These are phyloP conservation scores for Pachypanchax playfairii DNA, from an alignment of 2,113 vertebrate genomes.

Conservation along the genomic window DNA sequence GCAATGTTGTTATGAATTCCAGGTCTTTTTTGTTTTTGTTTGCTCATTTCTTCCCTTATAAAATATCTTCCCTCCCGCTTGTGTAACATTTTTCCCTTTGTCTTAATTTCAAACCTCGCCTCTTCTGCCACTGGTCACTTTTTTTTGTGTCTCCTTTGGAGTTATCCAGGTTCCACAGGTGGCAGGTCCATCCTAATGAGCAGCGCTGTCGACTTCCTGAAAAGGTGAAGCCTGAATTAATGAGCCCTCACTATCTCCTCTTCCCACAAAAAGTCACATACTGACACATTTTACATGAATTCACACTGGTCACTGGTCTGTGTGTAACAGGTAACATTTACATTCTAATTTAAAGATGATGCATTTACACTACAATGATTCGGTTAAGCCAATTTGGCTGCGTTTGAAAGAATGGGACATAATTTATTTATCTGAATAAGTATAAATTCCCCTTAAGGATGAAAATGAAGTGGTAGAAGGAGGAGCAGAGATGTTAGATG, in stretches of 20 bases:
- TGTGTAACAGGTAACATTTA: neutral
- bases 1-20: slow-evolving; percentile 49
- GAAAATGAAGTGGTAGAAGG: too few species aligned
- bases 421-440: too few species aligned
- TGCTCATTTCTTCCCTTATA: slow-evolving; percentile 25
- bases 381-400: too few species aligned
- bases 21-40: slow-evolving; percentile 63
- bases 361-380: neutral
- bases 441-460: too few species aligned
- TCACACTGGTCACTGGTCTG: neutral
- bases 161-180: slow-evolving; percentile 33
- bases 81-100: slow-evolving; percentile 4
- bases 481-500: too few species aligned
- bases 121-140: neutral
- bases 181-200: slow-evolving; percentile 35
- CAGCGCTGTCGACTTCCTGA: slow-evolving; percentile 2
- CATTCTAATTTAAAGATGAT: neutral
- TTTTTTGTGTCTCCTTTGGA: slow-evolving; percentile 5
- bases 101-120: slow-evolving; percentile 4
- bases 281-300: slow-evolving; percentile 7
- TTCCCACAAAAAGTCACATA: slow-evolving; percentile 1
- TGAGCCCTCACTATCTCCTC: slow-evolving; percentile 18
- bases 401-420: too few species aligned
- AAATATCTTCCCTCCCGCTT: neutral
- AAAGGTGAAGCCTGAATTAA: slow-evolving; percentile 47